Base-by-base conservation (phyloP, 2,113 vertebrate genomes). In the Rhodinocichla rosea region DNA sequence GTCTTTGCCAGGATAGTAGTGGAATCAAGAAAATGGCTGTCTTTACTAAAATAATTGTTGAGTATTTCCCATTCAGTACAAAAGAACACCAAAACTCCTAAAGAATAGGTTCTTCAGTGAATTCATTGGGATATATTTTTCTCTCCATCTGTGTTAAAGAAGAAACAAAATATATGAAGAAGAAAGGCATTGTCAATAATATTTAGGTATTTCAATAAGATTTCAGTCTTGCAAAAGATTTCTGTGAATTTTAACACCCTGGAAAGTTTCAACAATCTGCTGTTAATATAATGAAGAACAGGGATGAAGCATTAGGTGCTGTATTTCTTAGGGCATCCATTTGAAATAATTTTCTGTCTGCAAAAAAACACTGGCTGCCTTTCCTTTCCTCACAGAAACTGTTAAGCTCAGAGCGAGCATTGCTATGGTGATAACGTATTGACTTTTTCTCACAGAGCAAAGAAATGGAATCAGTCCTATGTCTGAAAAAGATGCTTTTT, bases 401-500 rank as follows among this genome's bases (percentile, higher is more conserved):
- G 71, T 69, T 83, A 62, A 73, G 39, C 70, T 92, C 63, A 69
- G 78, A 75, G 49, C 0, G 0, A 80, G 70, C 75, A 94, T 92
- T 93, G 86, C 91, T 90, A 89, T 95, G 91, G 87, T 84, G 74
- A 96, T 84, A 73, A 80, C 2, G 12, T 89, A 91, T 92, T 90
- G 89, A 91, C 73, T 92, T 94, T 84, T 85, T 83, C 63, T 85
- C 59, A 63, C 35, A 83, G 39, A 89, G 70, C 44, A 70, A 83
- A 70, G 85, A 87, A 75, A 89, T 47, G 3, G 80, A 91, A 90
- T 77, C 62, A 50, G 47, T 83, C 35, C 82, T 77, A 33, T 87
- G 27, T 62, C 65, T 85, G 45, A 49, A 94, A 94, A 87, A 62
- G 49, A 64, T 77, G 37, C 15, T 57, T 82, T 76, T 75, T 76